Evolutionary conservation across 2,888 invertebrate species (phyloP).

Genomic region (Troides aeacus): DNA sequence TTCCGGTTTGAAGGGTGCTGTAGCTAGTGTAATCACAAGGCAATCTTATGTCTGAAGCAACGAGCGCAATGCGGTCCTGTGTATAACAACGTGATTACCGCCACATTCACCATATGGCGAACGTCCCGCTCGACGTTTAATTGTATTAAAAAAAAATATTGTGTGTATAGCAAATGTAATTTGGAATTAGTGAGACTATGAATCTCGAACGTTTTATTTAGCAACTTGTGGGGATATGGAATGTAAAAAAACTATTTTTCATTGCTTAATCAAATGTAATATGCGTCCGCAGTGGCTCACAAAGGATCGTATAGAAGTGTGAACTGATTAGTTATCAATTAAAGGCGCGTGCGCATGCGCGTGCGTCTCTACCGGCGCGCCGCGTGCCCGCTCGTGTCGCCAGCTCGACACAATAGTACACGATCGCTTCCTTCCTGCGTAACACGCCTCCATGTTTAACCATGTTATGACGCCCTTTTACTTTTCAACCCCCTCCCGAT

Average conservation of each 20-base stretch:
- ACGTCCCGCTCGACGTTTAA: too few species aligned
- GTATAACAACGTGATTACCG: too few species aligned
- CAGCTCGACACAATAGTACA: constrained; percentile 34
- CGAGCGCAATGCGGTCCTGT: too few species aligned
- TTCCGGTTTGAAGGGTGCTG: too few species aligned
- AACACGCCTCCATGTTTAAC: constrained; percentile 51
- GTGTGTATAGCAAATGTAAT: too few species aligned
- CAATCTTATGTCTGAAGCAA: too few species aligned
- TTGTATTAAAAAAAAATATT: too few species aligned
- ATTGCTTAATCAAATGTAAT: constrained; percentile 25
- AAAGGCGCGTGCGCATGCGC: constrained; percentile 26
- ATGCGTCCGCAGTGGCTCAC: not conserved
- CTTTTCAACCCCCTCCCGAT: constrained; percentile 16
- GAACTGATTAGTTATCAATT: constrained; percentile 53
- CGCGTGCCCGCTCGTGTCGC: constrained; percentile 34
- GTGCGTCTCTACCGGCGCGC: not conserved
- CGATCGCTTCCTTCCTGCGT: constrained; percentile 51
- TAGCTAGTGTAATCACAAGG: too few species aligned
- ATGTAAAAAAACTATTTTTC: not conserved
- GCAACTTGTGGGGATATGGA: not conserved
- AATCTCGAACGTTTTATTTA: too few species aligned
- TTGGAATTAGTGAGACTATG: too few species aligned
- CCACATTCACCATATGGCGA: too few species aligned
- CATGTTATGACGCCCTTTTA: constrained; percentile 47
- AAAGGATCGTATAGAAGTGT: constrained; percentile 22